Conservation (phyloP, 2,888 invertebrate genomes). For the Heliconius erato region DNA sequence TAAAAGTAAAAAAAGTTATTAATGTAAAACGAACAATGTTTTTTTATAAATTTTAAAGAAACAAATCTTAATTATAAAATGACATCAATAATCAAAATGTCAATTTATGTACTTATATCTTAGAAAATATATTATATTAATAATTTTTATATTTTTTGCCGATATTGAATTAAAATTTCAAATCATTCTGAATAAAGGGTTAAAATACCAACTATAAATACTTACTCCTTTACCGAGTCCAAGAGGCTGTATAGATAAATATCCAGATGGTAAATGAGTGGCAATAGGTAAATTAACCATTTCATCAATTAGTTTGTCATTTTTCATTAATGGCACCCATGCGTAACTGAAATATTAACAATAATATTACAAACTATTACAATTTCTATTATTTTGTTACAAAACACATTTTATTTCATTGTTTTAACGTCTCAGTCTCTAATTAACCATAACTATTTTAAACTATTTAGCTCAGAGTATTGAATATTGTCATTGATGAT, state of each 20-base stretch:
- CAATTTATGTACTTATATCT: too few relatives aligned
- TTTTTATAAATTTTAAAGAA: too few relatives aligned
- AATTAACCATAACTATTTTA: not conserved
- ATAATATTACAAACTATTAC: not conserved
- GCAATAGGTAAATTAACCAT: constrained; percentile 94
- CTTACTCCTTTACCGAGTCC: constrained; percentile 96
- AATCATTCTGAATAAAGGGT: too few relatives aligned
- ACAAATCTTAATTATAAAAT: too few relatives aligned
- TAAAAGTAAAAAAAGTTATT: too few relatives aligned
- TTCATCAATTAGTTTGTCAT: constrained; percentile 93
- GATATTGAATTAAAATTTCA: not conserved
- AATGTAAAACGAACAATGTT: too few relatives aligned
- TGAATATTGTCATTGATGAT: not conserved
- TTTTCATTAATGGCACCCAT: constrained; percentile 95
- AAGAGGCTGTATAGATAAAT: constrained; percentile 94
- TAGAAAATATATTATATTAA: too few relatives aligned
- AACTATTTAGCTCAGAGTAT: not conserved
- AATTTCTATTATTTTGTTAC: not conserved
- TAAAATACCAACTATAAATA: constrained; percentile 38
- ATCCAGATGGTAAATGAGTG: constrained; percentile 94
- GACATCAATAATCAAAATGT: too few relatives aligned
- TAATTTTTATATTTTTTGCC: too few relatives aligned
- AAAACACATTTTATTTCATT: constrained; percentile 2
- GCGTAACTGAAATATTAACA: constrained; percentile 87
- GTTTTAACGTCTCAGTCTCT: not conserved